phyloP scores from a whole-genome alignment of 2,797 vertebrate species.

The Aeoliscus strigatus region DNA sequence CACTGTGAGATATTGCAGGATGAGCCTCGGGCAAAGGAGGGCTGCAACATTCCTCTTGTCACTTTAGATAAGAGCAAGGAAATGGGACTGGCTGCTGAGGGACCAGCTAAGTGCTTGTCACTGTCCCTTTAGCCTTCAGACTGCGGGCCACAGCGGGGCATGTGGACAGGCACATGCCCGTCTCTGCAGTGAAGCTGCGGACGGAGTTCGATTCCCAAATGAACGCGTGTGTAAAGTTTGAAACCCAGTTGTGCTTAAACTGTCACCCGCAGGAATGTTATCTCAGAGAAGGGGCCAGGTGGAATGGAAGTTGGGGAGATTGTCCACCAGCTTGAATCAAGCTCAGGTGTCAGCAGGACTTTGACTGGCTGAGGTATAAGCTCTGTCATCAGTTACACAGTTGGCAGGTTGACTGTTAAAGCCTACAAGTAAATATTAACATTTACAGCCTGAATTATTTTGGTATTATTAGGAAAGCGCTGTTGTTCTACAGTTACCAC shows the following conservation, averaged over 20 bases:
- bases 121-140: conserved; percentile 63
- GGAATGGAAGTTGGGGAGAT: conserved; percentile 16
- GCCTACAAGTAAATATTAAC: too few species aligned
- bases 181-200: conserved; percentile 35
- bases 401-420: too few species aligned
- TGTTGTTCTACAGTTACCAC: too few species aligned
- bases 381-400: conserved; percentile 8
- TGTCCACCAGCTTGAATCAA: conserved; percentile 21
- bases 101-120: conserved; percentile 69
- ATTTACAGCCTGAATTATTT: too few species aligned
- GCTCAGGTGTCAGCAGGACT: not conserved
- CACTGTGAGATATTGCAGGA: conserved; percentile 63
- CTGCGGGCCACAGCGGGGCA: conserved; percentile 45
- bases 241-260: conserved; percentile 22
- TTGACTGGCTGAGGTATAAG: conserved; percentile 9
- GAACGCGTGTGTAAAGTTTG: conserved; percentile 40
- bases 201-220: conserved; percentile 36
- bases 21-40: conserved; percentile 60
- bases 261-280: conserved; percentile 28
- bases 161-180: conserved; percentile 54
- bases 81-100: conserved; percentile 67
- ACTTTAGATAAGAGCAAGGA: conserved; percentile 71
- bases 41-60: conserved; percentile 66
- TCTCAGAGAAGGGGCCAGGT: conserved; percentile 22
- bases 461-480: too few species aligned